Evolutionary conservation across 2,888 invertebrate species (phyloP), one percentile per base, ranked within the genome.

Genomic region (Dolichomitus sp.): DNA sequence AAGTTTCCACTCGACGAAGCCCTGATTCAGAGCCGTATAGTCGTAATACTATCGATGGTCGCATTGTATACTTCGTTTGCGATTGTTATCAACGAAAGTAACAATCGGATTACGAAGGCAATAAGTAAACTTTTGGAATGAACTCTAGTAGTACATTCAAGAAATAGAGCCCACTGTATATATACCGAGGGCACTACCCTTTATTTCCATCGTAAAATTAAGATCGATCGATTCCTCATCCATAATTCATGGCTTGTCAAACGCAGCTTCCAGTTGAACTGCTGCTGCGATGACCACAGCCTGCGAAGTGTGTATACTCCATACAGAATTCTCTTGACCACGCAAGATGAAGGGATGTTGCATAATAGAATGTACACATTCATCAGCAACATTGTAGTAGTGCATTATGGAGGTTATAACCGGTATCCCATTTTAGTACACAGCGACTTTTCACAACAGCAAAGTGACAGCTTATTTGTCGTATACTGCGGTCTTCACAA

Each of bases 211-310:
- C 70, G 69, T 65, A 78, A 54, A 33, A 33, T 78, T 54, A 45
- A 48, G 63, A 78, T 54, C 70, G 42, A 52, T 57, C 78, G 50
- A 57, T 54, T 23, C 37, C 59, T 37, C 76, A 76, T 76, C 68
- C 76, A 61, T 76, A 61, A 68, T 76, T 68, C 57, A 68, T 76
- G 9, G 52, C 52, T 52, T 52, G 23, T 23, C 19, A 52, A 52
- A 52, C n/a, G 1, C 42, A 14, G 9, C 37, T 42, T 42, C 14
- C 12, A 42, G 14, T 3, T 42, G 9, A 52, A 52, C 4, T 52
- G 14, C 52, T 9, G 9, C 37, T 9, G 37, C 37, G 37, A 37
- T 37, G 7, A 52, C 9, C 52, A 52, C 19, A 52, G 52, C 19
- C 17, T 17, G 12, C 12, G 42, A 42, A 42, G 42, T 42, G 42